Conservation (phyloP, 2,888 invertebrate genomes). For the Periphyllus acericola region DNA sequence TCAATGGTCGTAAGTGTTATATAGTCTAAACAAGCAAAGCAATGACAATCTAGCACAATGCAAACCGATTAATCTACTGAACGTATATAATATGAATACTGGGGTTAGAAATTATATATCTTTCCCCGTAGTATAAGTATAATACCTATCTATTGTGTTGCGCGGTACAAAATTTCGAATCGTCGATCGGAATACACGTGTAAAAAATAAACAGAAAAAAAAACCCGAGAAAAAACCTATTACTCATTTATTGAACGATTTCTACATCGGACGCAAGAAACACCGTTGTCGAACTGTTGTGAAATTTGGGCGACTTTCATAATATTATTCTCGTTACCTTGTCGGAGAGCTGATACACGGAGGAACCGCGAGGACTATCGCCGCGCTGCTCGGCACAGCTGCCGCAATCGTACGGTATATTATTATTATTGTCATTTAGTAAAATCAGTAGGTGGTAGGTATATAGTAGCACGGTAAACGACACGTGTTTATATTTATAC, state of each 20-base stretch:
- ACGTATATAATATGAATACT: no score
- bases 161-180: not conserved
- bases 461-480: not conserved
- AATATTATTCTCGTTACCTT: conserved; percentile 37
- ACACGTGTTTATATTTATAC: no score
- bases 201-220: not conserved
- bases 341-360: not conserved
- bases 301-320: conserved; percentile 44
- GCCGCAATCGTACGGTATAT: no score
- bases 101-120: no score
- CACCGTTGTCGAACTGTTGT: not conserved
- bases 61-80: no score
- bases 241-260: not conserved
- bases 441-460: no score
- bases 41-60: no score
- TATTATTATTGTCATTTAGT: no score
- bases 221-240: not conserved
- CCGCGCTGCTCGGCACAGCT: not conserved
- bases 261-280: not conserved
- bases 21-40: no score
- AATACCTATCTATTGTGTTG: not conserved
- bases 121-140: no score
- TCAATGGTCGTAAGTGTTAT: no score
- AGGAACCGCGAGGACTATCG: not conserved
- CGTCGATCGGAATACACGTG: not conserved